A percentile compares a stretch with the other conserved stretches of the same genome.
Conservation (phyloP, 2,113 vertebrate genomes). For the Dicerorhinus sumatrensis region DNA sequence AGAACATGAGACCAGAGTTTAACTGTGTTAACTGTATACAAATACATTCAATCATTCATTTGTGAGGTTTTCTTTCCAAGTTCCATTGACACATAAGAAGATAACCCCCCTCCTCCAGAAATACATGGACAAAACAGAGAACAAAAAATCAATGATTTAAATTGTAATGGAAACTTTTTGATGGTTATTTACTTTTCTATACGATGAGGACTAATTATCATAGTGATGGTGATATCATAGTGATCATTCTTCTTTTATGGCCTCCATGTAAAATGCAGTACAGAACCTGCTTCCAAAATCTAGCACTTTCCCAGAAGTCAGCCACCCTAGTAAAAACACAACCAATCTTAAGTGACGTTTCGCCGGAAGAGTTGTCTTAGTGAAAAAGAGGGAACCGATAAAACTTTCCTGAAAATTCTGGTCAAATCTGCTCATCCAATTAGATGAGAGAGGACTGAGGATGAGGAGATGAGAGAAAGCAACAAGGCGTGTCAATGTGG, state of each 20-base stretch:
- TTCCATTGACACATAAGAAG: background rate
- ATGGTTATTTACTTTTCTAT: constrained; percentile 51
- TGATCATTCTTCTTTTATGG: background rate
- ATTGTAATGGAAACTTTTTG: background rate
- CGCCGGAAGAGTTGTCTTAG: background rate
- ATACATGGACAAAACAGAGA: background rate
- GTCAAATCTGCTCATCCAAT: background rate
- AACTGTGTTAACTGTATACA: background rate
- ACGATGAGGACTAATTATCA: background rate
- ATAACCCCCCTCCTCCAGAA: background rate
- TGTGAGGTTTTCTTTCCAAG: background rate
- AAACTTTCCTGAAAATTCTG: background rate
- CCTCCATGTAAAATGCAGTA: background rate
- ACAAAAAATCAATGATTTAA: background rate
- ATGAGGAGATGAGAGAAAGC: background rate
- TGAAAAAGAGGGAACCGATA: background rate
- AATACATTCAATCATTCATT: background rate
- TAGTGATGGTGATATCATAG: background rate
- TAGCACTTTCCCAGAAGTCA: background rate
- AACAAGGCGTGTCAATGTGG: too few relatives aligned
- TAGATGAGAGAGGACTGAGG: background rate
- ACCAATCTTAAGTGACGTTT: background rate
- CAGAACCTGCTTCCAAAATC: background rate
- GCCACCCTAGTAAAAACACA: background rate
- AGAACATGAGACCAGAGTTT: background rate